A percentile compares a stretch with the other conserved stretches of the same genome.
Evolutionary conservation across 1,140 invertebrate species (phyloP).

Genomic region (Drosophila santomea): DNA sequence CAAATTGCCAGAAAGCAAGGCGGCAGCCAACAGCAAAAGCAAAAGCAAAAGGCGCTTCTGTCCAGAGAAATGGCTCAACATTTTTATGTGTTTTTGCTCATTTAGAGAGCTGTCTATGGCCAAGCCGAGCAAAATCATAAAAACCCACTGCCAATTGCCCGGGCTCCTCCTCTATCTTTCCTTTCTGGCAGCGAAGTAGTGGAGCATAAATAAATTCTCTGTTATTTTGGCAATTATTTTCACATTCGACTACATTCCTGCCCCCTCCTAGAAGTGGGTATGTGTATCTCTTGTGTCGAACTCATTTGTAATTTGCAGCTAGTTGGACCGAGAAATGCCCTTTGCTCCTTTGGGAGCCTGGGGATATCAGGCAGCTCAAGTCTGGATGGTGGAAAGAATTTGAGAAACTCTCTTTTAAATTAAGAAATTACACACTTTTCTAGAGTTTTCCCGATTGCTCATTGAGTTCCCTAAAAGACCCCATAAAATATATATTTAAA

Average conservation of each 20-base stretch:
- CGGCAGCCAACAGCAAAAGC: conserved; percentile 35
- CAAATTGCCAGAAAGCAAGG: conserved; percentile 74
- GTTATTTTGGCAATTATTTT: conserved; percentile 83
- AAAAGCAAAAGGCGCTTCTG: conserved; percentile 29
- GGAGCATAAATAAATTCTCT: conserved; percentile 77
- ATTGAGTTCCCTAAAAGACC: no score
- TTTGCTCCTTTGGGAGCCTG: neutral
- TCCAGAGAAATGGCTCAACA: conserved; percentile 73
- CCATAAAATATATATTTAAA: no score
- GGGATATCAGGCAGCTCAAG: conserved; percentile 5
- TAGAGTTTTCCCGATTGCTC: no score
- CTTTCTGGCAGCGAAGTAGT: conserved; percentile 28
- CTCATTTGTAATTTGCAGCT: conserved; percentile 81
- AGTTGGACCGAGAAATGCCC: conserved; percentile 32
- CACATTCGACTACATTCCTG: conserved; percentile 67
- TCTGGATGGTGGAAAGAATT: neutral
- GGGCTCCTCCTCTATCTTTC: neutral
- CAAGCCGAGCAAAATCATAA: conserved; percentile 68
- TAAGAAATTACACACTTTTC: no score
- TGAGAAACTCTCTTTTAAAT: no score
- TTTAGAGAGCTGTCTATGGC: conserved; percentile 69
- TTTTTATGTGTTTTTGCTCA: conserved; percentile 82
- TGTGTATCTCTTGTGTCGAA: conserved; percentile 42
- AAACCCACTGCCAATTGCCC: conserved; percentile 63
- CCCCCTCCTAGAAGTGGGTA: conserved; percentile 6